Base-by-base conservation (phyloP, 2,888 invertebrate genomes). In the Apocheima hispidaria region DNA sequence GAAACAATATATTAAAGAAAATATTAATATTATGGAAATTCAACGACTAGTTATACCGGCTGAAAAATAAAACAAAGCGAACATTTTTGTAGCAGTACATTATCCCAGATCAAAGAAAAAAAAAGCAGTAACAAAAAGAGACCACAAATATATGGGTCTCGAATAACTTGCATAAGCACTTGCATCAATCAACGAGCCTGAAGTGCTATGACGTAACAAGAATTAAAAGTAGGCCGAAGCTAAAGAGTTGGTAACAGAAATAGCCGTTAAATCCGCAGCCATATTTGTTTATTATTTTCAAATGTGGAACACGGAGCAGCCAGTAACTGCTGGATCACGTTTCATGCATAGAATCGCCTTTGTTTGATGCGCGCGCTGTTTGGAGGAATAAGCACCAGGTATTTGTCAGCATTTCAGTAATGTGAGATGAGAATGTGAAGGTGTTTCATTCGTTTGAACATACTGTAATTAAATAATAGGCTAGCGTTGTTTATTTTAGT, bases 231-330 rank as follows among this genome's bases (percentile, higher is more conserved):
- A 61, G 61, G 56, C 46, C 61, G 52, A 50, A 55, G 44, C 61
- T 36, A 55, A 55, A 55, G 55, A 60, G 44, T 51, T 40, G 41
- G 48, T 28, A 62, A 56, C 61, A 62, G 41, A 62, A 62, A 62
- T 62, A 62, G 61, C 51, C 51, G 48, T 61, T 56, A 54, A 61
- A 46, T 56, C 51, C 50, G 56, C 51, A 51, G 61, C 61, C 61
- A 62, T 62, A 62, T 56, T 57, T 63, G 62, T 66, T 66, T 66
- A 66, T 69, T 63, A 63, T 60, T 66, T 66, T 66, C 55, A 64
- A 59, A 69, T 65, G 63, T 69, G 56, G 66, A 54, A 56, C 68
- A 60, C 62, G 55, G 30, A 48, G 56, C 52, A 52, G 56, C 48
- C 56, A 48, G 55, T 56, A 40, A 52, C 56, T 46, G 52, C 51